Conservation (phyloP, 2,113 vertebrate genomes). For the Falcunculus frontatus region DNA sequence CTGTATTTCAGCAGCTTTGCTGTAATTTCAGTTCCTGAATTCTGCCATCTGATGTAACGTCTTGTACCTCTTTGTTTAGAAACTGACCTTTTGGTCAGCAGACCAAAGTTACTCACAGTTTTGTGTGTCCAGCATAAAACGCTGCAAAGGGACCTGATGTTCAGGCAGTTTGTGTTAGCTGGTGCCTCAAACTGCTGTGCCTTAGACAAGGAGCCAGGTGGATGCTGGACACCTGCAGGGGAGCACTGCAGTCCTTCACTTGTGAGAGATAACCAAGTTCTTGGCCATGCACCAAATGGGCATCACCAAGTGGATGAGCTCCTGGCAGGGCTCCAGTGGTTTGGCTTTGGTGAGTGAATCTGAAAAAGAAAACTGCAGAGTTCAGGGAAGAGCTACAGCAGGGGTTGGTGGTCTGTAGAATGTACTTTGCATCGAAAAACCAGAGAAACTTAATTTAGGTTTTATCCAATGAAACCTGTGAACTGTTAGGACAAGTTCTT, state of each 20-base stretch:
- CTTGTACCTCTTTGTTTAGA: background rate
- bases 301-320: background rate
- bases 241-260: rapidly evolving
- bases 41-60: background rate
- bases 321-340: background rate
- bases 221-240: too few species aligned
- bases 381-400: background rate
- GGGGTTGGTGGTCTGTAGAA: background rate
- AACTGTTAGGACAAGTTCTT: background rate
- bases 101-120: background rate
- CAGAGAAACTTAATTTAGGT: background rate
- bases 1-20: background rate
- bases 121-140: background rate
- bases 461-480: background rate
- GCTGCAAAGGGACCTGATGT: background rate
- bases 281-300: background rate
- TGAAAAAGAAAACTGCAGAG: background rate
- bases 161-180: background rate
- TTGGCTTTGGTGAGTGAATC: background rate
- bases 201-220: background rate
- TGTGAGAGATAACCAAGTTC: background rate
- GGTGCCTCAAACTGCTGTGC: background rate
- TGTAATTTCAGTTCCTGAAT: background rate
- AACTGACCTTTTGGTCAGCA: background rate
- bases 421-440: background rate